Percentiles rank a stretch among this genome's conserved stretches.
These are phyloP conservation scores for Zonotrichia albicollis DNA, from an alignment of 2,797 vertebrate species.

Conservation along the genomic window DNA sequence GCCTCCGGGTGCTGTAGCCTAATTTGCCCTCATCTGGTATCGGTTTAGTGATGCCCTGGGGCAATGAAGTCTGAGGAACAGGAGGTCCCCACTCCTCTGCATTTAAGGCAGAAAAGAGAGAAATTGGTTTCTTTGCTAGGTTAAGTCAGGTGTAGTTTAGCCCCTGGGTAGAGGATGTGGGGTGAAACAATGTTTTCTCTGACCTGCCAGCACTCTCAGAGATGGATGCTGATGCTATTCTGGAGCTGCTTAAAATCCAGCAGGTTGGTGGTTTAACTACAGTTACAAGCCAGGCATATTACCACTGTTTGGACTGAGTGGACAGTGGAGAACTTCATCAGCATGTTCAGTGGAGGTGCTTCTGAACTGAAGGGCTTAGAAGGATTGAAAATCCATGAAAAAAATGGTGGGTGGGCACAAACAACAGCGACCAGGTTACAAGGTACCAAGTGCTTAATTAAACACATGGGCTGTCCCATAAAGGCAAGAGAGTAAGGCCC, in stretches of 20 bases:
- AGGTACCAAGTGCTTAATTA: neutral
- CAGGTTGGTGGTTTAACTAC: neutral
- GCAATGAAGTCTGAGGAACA: neutral
- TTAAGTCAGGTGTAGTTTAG: rapidly evolving
- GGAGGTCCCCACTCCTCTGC: neutral
- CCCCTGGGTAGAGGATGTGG: rapidly evolving
- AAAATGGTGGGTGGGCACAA: neutral
- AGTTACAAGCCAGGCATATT: neutral
- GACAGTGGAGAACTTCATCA: neutral
- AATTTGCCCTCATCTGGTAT: neutral
- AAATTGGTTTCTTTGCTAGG: rapidly evolving
- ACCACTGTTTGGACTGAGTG: neutral
- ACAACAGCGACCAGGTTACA: neutral
- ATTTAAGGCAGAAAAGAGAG: neutral
- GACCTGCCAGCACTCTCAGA: rapidly evolving
- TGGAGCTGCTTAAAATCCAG: neutral
- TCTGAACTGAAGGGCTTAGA: neutral
- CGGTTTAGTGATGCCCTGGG: neutral
- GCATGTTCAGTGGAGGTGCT: rapidly evolving
- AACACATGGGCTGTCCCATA: neutral
- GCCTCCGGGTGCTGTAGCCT: neutral
- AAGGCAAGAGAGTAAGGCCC: neutral
- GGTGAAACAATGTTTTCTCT: neutral
- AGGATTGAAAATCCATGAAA: neutral
- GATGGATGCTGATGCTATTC: rapidly evolving